A percentile compares a stretch with the other conserved stretches of the same genome.
Conservation (phyloP, 2,888 invertebrate species). For the Erebia aethiops region DNA sequence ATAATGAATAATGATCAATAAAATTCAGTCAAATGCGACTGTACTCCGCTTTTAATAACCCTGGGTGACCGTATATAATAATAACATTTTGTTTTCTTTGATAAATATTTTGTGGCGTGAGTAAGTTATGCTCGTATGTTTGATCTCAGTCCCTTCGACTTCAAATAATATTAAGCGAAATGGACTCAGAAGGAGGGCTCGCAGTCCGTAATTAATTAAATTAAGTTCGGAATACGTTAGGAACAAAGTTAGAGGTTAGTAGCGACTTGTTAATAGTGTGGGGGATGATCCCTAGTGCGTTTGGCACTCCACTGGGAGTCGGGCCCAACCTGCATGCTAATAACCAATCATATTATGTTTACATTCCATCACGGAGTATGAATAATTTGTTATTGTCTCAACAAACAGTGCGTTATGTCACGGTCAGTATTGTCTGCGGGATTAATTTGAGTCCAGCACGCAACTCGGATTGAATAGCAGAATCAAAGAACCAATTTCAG, state of each 20-base stretch:
- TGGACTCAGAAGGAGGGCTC: slow-evolving; percentile 66
- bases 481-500: slow-evolving; percentile 68
- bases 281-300: slow-evolving; percentile 71
- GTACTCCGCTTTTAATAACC: slow-evolving; percentile 52
- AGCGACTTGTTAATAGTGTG: slow-evolving; percentile 74
- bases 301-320: slow-evolving; percentile 52
- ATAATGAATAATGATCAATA: slow-evolving; percentile 77
- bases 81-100: slow-evolving; percentile 57
- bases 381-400: slow-evolving; percentile 82
- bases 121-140: slow-evolving; percentile 50
- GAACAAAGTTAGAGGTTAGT: slow-evolving; percentile 74
- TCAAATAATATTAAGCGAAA: slow-evolving; percentile 77
- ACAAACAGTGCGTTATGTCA: slow-evolving; percentile 72
- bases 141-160: slow-evolving; percentile 66
- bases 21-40: slow-evolving; percentile 63
- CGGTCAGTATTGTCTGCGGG: slow-evolving; percentile 74
- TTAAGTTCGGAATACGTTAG: slow-evolving; percentile 78
- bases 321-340: slow-evolving; percentile 71
- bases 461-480: slow-evolving; percentile 61
- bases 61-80: slow-evolving; percentile 27
- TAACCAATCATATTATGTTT: slow-evolving; percentile 83
- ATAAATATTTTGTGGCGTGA: slow-evolving; percentile 54
- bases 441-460: slow-evolving; percentile 74
- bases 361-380: slow-evolving; percentile 82
- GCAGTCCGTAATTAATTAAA: slow-evolving; percentile 79